These are phyloP conservation scores for Hippopotamus amphibius DNA, from an alignment of 2,113 vertebrate genomes.

Conservation along the genomic window DNA sequence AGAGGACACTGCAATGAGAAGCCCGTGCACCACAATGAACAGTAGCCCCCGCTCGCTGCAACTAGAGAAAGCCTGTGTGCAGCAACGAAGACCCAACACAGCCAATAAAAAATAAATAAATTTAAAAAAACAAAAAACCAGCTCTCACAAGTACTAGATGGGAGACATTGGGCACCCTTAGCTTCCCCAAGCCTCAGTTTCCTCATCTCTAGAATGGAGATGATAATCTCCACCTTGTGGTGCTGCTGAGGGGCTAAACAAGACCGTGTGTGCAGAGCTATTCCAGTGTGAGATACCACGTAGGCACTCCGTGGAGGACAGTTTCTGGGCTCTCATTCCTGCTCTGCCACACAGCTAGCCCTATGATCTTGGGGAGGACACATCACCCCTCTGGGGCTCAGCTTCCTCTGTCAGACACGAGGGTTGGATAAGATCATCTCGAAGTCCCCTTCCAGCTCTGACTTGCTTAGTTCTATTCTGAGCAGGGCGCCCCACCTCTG, in stretches of 20 bases:
- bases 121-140: neutral
- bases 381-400: neutral
- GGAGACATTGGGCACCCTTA: neutral
- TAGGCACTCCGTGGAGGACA: neutral
- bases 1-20: too few species aligned
- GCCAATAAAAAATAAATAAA: too few species aligned
- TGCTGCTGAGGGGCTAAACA: neutral
- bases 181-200: neutral
- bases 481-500: constrained; percentile 78
- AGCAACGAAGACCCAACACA: too few species aligned
- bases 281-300: neutral
- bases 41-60: too few species aligned
- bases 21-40: too few species aligned
- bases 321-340: neutral
- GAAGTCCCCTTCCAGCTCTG: constrained; percentile 75
- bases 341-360: neutral
- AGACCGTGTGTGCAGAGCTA: neutral
- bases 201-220: neutral
- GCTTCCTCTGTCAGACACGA: constrained; percentile 58
- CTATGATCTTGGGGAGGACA: neutral
- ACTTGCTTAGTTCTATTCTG: constrained; percentile 80
- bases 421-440: neutral
- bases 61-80: too few species aligned
- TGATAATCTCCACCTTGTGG: neutral
- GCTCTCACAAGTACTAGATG: neutral